Conservation (phyloP, 2,797 vertebrate genomes). For the Lagorchestes hirsutus region DNA sequence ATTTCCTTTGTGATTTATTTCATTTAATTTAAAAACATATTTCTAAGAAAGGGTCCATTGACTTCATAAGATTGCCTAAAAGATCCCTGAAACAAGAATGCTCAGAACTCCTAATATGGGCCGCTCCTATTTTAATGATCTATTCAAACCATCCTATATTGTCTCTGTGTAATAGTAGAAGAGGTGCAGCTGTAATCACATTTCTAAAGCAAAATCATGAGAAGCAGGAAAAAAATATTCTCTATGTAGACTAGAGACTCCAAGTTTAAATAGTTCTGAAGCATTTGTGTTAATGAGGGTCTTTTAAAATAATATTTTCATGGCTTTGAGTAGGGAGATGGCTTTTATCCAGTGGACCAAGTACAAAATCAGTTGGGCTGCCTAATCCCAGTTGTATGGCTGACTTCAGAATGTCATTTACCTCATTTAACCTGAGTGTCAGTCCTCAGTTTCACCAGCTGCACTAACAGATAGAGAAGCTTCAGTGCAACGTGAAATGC, state of each 20-base stretch:
- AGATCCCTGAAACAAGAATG: neutral
- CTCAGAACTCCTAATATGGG: neutral
- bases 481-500: conserved; percentile 11
- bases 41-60: neutral
- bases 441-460: conserved; percentile 74
- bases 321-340: conserved; percentile 22
- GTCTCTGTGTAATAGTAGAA: neutral
- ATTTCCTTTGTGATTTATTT: neutral
- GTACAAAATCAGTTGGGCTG: conserved; percentile 55
- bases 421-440: neutral
- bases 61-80: neutral
- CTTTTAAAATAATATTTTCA: conserved; percentile 19
- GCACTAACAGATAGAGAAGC: conserved; percentile 68
- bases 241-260: neutral
- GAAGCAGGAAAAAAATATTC: neutral
- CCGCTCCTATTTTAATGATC: neutral
- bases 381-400: conserved; percentile 43
- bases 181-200: neutral
- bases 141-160: neutral
- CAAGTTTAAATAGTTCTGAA: neutral
- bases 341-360: conserved; percentile 76
- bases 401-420: accelerated
- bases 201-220: neutral
- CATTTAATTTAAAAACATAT: neutral
- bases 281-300: conserved; percentile 43